Evolutionary conservation across 1,140 invertebrate genomes (phyloP), one percentile per base, ranked within the genome.

Genomic region (Drosophila yakuba): DNA sequence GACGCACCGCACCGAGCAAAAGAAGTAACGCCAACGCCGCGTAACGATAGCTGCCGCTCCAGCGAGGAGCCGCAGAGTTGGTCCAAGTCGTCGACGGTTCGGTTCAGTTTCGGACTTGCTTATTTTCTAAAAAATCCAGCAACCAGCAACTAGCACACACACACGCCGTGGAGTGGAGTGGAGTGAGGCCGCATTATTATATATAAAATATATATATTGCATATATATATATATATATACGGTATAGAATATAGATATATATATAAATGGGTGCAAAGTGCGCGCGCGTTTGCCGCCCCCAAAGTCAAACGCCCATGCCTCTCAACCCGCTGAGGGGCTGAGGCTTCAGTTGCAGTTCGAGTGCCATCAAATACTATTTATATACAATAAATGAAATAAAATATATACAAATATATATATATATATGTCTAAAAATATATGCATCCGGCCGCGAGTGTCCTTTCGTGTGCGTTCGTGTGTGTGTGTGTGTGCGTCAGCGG

Each of bases 91-190:
- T 89, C 80, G 85, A 89, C 85, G 84, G 84, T 90, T 84, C 85
- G 85, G 84, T 89, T 84, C 84, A 74, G 79, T 90, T 89, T 89
- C 85, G 84, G 84, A 89, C 77, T 89, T 89, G 85, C 84, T 89
- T 89, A 90, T 89, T 89, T 89, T 89, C 85, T 90, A 89, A 89
- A 88, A 89, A 77, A 67, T 59, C 55, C 47, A 75, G 64, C 62
- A 55, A 36, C 62, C 41, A 47, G 45, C 59, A 74, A 48, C 50
- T 50, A 68, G 72, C 62, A 74, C 80, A 73, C 66, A 61, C 76
- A 73, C 75, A 88, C 69, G 69, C 36, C 61, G 73, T 32, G 7
- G 32, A 32, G 62, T 77, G 79, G 69, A 62, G 58, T 67, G 58
- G 59, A 64, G 59, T 67, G 64, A 38, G 67, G 62, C 72, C 67